These are phyloP conservation scores for Procavia capensis DNA, from an alignment of 2,113 vertebrate species.

Conservation along the genomic window DNA sequence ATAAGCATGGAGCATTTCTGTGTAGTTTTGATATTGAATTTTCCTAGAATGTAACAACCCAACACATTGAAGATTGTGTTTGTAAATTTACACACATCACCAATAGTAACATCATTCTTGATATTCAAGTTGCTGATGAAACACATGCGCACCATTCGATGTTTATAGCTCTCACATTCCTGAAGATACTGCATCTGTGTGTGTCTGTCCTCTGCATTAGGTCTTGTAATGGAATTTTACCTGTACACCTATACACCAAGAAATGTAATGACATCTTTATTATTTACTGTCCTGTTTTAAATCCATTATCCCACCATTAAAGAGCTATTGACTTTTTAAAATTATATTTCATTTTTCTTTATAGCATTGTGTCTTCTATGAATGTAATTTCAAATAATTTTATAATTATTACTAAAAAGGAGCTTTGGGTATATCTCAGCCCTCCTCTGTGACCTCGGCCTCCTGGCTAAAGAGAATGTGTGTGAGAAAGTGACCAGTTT, in stretches of 20 bases:
- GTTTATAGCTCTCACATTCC: neutral
- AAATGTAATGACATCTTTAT: neutral
- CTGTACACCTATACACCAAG: neutral
- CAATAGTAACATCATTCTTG: neutral
- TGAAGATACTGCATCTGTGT: neutral
- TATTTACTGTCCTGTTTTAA: neutral
- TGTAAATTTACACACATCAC: neutral
- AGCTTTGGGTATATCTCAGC: neutral
- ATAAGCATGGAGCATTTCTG: neutral
- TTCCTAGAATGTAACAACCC: neutral
- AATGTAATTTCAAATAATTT: constrained; percentile 29
- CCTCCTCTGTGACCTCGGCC: neutral
- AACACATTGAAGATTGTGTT: constrained; percentile 6
- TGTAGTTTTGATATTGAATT: neutral
- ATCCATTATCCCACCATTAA: neutral
- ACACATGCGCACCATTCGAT: neutral
- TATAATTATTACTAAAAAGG: neutral
- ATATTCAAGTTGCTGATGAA: neutral
- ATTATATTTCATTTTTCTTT: too few species aligned
- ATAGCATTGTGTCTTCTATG: constrained; percentile 7
- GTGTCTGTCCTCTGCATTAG: neutral
- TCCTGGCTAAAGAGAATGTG: neutral
- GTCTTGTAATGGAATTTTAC: neutral
- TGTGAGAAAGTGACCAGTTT: constrained; percentile 23
- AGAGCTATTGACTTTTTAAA: neutral